A percentile compares a stretch with the other conserved stretches of the same genome.
Evolutionary conservation across 2,888 invertebrate genomes (phyloP).

Genomic region (Coremacera marginata): DNA sequence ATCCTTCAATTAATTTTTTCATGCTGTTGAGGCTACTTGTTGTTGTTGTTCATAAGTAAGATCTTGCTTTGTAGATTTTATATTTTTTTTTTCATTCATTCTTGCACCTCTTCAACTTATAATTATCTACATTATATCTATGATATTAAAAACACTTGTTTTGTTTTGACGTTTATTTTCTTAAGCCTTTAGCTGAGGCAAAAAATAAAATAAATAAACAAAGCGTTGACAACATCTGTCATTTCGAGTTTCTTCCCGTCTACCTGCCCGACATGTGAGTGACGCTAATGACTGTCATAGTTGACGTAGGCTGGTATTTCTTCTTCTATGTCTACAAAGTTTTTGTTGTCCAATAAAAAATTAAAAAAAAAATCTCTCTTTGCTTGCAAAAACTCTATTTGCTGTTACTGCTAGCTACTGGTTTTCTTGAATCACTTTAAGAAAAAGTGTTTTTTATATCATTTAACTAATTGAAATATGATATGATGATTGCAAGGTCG

Average conservation of each 20-base stretch:
- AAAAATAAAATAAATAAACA: not conserved
- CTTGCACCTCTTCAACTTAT: not conserved
- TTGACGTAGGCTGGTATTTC: not conserved
- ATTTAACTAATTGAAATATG: slow-evolving; percentile 24
- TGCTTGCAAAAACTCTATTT: not conserved
- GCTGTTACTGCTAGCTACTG: not conserved
- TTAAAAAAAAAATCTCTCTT: too few species aligned
- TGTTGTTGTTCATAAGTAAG: too few species aligned
- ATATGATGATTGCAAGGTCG: not conserved
- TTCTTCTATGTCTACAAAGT: not conserved
- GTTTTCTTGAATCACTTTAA: slow-evolving; percentile 1
- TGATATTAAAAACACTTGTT: not conserved
- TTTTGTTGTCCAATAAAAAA: not conserved
- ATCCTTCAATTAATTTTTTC: not conserved
- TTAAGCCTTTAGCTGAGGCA: not conserved
- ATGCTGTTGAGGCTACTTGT: not conserved
- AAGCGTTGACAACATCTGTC: slow-evolving; percentile 25
- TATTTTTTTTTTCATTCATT: not conserved
- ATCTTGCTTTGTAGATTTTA: too few species aligned
- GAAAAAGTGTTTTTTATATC: not conserved
- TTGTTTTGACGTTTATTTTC: not conserved
- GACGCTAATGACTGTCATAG: slow-evolving; percentile 16
- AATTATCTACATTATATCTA: not conserved
- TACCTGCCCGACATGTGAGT: too few species aligned
- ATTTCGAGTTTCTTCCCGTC: not conserved